These are phyloP conservation scores for Riparia riparia DNA, from an alignment of 2,113 vertebrate genomes.

Conservation along the genomic window DNA sequence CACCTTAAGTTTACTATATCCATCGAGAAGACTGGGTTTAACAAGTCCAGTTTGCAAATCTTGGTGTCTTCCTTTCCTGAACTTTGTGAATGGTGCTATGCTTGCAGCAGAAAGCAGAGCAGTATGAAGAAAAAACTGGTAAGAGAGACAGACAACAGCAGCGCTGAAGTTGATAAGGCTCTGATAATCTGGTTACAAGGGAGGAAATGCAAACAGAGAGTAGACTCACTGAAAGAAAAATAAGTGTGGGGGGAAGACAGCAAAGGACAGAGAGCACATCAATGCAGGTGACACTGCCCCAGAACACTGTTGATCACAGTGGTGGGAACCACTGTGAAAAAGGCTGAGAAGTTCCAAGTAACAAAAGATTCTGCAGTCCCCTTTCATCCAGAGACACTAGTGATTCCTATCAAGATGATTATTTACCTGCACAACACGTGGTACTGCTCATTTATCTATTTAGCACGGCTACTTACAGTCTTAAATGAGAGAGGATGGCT, in stretches of 20 bases:
- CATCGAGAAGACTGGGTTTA: fast-evolving
- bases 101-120: not conserved
- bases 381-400: not conserved
- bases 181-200: not conserved
- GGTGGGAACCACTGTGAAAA: fast-evolving
- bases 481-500: not conserved
- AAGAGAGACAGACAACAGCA: not conserved
- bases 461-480: not conserved
- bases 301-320: not conserved
- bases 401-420: fast-evolving
- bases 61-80: not conserved
- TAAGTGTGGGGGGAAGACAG: not conserved
- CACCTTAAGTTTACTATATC: not conserved
- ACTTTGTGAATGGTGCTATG: fast-evolving
- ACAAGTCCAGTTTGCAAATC: not conserved
- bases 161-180: not conserved
- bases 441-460: not conserved
- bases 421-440: not conserved
- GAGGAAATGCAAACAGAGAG: not conserved
- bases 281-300: not conserved
- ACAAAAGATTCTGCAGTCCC: not conserved
- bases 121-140: not conserved
- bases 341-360: not conserved
- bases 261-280: not conserved
- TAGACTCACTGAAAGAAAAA: not conserved